Percentiles rank a stretch among this genome's conserved stretches.
These are phyloP conservation scores for Zosterops japonicus DNA, from an alignment of 2,113 vertebrate species.

Conservation along the genomic window DNA sequence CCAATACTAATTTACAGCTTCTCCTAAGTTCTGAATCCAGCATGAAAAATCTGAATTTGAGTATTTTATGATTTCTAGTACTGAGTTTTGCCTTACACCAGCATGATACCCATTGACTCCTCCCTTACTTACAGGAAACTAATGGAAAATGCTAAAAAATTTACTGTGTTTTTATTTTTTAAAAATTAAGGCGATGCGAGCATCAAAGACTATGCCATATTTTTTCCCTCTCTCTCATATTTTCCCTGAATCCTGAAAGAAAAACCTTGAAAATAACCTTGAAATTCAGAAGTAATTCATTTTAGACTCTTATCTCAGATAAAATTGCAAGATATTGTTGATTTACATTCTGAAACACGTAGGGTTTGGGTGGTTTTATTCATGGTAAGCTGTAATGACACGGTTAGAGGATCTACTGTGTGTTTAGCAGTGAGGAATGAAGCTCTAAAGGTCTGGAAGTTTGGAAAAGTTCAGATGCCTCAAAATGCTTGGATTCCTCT, in stretches of 20 bases:
- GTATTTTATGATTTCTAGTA: background rate
- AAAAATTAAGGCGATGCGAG: background rate
- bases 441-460: slow-evolving; percentile 45
- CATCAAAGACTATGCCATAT: background rate
- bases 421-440: slow-evolving; percentile 46
- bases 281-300: background rate
- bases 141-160: background rate
- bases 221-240: rapidly evolving
- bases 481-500: slow-evolving; percentile 56
- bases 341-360: background rate
- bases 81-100: background rate
- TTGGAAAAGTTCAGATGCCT: slow-evolving; percentile 61
- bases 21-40: background rate
- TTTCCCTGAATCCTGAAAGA: background rate
- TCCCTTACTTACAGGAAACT: background rate
- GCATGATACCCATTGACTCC: background rate
- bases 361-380: background rate
- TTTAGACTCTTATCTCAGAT: background rate
- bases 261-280: background rate
- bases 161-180: background rate
- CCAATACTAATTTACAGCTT: background rate
- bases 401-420: slow-evolving; percentile 24
- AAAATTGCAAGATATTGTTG: background rate
- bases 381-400: background rate
- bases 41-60: background rate